A percentile compares a stretch with the other conserved stretches of the same genome.
These are phyloP conservation scores for Eptesicus fuscus DNA, from an alignment of 2,113 vertebrate genomes.

Conservation along the genomic window DNA sequence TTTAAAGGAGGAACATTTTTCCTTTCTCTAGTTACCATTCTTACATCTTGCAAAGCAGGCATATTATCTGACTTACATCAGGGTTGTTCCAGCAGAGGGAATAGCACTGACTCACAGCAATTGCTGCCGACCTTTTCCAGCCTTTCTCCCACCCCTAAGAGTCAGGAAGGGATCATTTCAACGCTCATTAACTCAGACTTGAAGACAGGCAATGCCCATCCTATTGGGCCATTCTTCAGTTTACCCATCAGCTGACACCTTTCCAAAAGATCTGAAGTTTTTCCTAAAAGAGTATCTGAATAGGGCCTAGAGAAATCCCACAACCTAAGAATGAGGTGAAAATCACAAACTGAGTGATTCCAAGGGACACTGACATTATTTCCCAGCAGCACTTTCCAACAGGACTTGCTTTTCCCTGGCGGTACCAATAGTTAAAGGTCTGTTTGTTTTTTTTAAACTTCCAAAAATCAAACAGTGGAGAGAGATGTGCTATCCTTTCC, in stretches of 20 bases:
- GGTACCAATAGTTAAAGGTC: neutral
- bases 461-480: neutral
- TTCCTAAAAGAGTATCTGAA: neutral
- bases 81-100: conserved; percentile 53
- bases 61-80: conserved; percentile 69
- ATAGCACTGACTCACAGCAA: conserved; percentile 63
- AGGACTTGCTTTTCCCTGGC: neutral
- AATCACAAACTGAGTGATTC: neutral
- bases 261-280: conserved; percentile 42
- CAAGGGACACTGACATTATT: neutral
- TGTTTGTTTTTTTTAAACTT: neutral
- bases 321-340: neutral
- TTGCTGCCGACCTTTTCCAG: conserved; percentile 67
- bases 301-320: neutral
- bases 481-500: neutral
- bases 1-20: conserved; percentile 60
- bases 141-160: neutral
- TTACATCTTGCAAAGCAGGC: conserved; percentile 62
- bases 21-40: conserved; percentile 65
- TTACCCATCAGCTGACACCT: conserved; percentile 2
- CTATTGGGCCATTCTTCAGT: neutral
- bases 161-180: conserved; percentile 43
- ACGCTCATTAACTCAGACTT: conserved; percentile 10
- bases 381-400: neutral
- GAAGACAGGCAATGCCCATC: conserved; percentile 11